phyloP scores from a whole-genome alignment of 2,888 invertebrate genomes.

The Eupelmus urozonus region DNA sequence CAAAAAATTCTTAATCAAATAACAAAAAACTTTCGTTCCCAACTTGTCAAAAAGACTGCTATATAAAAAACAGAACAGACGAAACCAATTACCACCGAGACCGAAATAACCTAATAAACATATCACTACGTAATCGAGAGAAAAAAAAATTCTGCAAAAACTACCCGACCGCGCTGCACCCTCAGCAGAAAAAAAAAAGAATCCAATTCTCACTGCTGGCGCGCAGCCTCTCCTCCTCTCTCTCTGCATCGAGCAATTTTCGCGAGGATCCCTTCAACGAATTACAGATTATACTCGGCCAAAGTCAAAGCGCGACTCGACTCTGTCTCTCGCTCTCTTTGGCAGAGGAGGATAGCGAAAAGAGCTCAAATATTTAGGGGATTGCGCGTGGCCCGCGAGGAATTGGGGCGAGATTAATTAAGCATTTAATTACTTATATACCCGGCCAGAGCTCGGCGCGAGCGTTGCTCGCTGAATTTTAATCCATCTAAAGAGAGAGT shows the following conservation, averaged over 20 bases:
- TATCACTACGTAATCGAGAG: no score
- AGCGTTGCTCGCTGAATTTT: slow-evolving; percentile 8
- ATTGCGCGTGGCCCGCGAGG: slow-evolving; percentile 14
- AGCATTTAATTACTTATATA: slow-evolving; percentile 58
- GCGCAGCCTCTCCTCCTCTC: neutral
- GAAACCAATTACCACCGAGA: no score
- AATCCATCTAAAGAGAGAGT: neutral
- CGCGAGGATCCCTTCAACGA: neutral
- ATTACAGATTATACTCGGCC: slow-evolving; percentile 47
- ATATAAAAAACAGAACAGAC: no score
- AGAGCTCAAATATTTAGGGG: slow-evolving; percentile 50
- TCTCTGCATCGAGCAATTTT: slow-evolving; percentile 14
- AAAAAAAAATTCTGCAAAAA: no score
- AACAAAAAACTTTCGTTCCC: no score
- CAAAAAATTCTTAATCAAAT: no score
- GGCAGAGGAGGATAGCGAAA: neutral
- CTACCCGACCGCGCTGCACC: no score
- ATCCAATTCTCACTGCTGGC: neutral
- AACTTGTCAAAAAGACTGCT: no score
- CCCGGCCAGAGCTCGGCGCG: neutral
- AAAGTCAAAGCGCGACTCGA: slow-evolving; percentile 31
- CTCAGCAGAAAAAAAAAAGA: neutral
- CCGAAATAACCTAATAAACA: no score
- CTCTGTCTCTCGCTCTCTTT: neutral
- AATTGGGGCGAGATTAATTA: slow-evolving; percentile 55